Percentiles rank a stretch among this genome's conserved stretches.
Evolutionary conservation across 1,140 invertebrate species (phyloP).

Genomic region (Drosophila bipectinata): DNA sequence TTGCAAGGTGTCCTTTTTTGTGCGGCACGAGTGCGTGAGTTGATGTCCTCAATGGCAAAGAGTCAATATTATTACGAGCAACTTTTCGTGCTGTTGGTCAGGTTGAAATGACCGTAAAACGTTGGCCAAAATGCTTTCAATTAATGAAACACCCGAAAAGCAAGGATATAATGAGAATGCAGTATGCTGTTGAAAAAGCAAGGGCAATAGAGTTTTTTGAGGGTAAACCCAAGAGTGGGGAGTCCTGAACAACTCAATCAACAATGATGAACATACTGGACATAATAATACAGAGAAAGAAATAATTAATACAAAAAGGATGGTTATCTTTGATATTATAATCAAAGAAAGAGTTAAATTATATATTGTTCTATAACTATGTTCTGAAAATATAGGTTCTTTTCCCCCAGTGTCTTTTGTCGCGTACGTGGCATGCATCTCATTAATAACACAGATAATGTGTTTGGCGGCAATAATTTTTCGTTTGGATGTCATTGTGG

Average conservation of each 20-base stretch:
- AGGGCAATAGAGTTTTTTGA: neutral
- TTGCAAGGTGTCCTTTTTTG: constrained; percentile 14
- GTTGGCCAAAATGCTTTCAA: constrained; percentile 76
- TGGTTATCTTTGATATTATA: neutral
- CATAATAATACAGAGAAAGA: neutral
- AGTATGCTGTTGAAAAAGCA: constrained; percentile 36
- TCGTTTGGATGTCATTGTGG: constrained; percentile 62
- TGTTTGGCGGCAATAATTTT: constrained; percentile 74
- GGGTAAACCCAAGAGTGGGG: no score
- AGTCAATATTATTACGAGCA: constrained; percentile 73
- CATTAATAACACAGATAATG: constrained; percentile 80
- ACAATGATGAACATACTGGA: constrained; percentile 23
- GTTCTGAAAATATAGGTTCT: no score
- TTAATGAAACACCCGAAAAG: constrained; percentile 78
- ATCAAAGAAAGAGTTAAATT: no score
- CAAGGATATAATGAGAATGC: constrained; percentile 56
- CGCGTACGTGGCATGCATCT: constrained; percentile 67
- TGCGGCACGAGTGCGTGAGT: neutral
- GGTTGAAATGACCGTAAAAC: constrained; percentile 51
- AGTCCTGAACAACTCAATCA: constrained; percentile 24
- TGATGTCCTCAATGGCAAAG: constrained; percentile 47
- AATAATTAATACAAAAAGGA: neutral
- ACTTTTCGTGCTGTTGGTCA: constrained; percentile 7
- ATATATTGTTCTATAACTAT: no score
- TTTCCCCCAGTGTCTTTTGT: constrained; percentile 12